phyloP scores from a whole-genome alignment of 1,140 invertebrate genomes.

The Hydropsyche tenuis region DNA sequence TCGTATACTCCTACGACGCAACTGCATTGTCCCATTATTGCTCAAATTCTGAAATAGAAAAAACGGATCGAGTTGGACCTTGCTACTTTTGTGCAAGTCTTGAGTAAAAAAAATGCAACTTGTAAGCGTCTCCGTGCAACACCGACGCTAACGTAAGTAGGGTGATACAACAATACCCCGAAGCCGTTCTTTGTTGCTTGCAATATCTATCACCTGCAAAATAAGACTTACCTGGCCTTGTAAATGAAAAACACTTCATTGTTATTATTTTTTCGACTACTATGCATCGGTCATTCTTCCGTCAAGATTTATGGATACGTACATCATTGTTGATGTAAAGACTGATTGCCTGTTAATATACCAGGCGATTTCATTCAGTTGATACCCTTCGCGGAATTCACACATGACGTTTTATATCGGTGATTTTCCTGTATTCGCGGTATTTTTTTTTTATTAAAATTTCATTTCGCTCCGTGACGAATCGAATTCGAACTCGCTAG shows the following conservation, averaged over 20 bases:
- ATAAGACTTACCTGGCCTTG: conserved; percentile 49
- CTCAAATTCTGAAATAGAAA: conserved; percentile 38
- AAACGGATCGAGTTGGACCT: conserved; percentile 45
- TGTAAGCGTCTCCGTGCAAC: conserved; percentile 27
- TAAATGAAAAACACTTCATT: conserved; percentile 44
- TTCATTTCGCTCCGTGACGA: no score
- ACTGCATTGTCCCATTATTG: conserved; percentile 45
- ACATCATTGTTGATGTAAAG: conserved; percentile 41
- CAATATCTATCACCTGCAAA: conserved; percentile 47
- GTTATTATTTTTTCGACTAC: conserved; percentile 18
- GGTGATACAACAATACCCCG: conserved; percentile 39
- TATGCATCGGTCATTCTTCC: conserved; percentile 36
- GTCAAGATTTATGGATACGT: conserved; percentile 40
- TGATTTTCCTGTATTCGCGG: neutral
- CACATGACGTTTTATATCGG: neutral
- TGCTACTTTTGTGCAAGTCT: conserved; percentile 49
- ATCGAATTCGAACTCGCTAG: no score
- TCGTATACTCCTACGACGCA: conserved; percentile 48
- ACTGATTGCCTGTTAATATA: conserved; percentile 47
- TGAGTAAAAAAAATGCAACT: conserved; percentile 47
- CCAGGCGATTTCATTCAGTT: conserved; percentile 4
- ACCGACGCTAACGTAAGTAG: conserved; percentile 25
- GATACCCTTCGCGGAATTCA: conserved; percentile 16
- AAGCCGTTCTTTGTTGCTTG: conserved; percentile 40
- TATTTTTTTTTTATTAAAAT: neutral